Conservation (phyloP, 2,113 vertebrate species). For the Mohoua ochrocephala region DNA sequence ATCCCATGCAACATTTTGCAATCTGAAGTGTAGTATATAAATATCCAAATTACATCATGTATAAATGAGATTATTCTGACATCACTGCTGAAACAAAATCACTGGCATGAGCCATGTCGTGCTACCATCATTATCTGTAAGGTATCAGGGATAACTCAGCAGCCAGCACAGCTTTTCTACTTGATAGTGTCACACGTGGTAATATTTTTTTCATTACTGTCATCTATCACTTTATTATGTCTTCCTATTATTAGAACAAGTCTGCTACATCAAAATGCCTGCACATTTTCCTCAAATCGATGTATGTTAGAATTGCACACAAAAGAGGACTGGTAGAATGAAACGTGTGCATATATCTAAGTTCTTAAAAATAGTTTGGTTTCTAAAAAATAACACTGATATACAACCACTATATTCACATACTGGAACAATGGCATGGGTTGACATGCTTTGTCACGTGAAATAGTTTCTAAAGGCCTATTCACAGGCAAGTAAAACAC, state of each 20-base stretch:
- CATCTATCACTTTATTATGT: neutral
- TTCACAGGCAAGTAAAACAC: neutral
- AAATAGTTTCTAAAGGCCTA: neutral
- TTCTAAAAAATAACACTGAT: neutral
- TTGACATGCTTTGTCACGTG: neutral
- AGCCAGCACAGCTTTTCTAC: neutral
- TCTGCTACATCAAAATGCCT: neutral
- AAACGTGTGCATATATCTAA: neutral
- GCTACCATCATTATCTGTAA: neutral
- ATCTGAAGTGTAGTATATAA: neutral
- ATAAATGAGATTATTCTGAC: neutral
- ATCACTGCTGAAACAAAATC: neutral
- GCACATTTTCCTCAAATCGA: neutral
- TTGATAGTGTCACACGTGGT: neutral
- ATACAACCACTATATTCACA: neutral
- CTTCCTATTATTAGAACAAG: neutral
- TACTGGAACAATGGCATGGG: neutral
- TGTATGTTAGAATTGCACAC: neutral
- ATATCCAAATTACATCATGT: neutral
- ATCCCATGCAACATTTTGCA: neutral
- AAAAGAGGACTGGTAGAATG: neutral
- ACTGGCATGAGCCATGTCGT: neutral
- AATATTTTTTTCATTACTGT: neutral
- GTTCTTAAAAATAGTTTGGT: neutral
- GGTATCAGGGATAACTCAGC: neutral